These are phyloP conservation scores for Anarrhichthys ocellatus DNA, from an alignment of 2,113 vertebrate species.

Conservation along the genomic window DNA sequence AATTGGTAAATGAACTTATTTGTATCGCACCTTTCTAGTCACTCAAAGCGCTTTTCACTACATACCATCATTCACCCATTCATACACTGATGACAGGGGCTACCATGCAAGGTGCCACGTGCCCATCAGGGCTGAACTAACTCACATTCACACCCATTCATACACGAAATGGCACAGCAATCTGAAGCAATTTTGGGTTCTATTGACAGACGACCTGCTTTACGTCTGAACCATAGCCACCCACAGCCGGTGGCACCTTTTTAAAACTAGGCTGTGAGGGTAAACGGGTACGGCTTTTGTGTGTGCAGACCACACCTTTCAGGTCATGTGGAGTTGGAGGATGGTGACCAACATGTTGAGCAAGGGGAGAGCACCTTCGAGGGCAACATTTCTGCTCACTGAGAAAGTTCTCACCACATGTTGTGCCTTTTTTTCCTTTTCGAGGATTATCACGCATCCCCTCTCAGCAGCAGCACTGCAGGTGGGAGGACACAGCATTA, in stretches of 20 bases:
- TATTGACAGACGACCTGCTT: too few relatives aligned
- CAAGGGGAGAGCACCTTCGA: slow-evolving; percentile 7
- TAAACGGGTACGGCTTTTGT: not conserved
- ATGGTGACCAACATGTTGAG: slow-evolving; percentile 13
- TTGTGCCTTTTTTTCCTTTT: slow-evolving; percentile 23
- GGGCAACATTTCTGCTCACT: slow-evolving; percentile 19
- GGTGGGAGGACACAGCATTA: slow-evolving; percentile 36
- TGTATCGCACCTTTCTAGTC: not conserved
- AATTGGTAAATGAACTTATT: not conserved
- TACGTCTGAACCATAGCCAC: too few relatives aligned
- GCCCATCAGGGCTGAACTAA: too few relatives aligned
- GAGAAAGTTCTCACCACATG: slow-evolving; percentile 15
- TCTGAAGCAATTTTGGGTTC: too few relatives aligned
- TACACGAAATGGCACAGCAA: too few relatives aligned
- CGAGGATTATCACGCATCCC: slow-evolving; percentile 46
- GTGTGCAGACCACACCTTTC: not conserved
- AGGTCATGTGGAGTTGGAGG: not conserved
- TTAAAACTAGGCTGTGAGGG: not conserved
- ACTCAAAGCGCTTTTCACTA: not conserved
- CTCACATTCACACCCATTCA: too few relatives aligned
- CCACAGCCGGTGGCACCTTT: not conserved
- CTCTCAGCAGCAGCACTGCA: slow-evolving; percentile 36
- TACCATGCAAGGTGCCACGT: not conserved
- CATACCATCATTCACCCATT: not conserved
- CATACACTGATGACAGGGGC: not conserved